Evolutionary conservation across 2,888 invertebrate genomes (phyloP).

Genomic region (Tridacna crocea): DNA sequence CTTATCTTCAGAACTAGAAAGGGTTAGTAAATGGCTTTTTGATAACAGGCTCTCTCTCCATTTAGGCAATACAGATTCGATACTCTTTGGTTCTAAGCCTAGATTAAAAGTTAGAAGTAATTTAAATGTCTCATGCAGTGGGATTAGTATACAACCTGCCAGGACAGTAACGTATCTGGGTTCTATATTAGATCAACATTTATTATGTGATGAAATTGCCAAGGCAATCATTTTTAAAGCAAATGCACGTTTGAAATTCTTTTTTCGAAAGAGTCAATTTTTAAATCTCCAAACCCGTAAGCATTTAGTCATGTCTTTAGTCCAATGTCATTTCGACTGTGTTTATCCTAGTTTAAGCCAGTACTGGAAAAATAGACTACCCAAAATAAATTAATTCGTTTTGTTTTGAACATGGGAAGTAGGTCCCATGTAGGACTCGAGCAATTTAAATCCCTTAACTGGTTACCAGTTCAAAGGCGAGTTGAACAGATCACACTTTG

Average conservation of each 20-base stretch:
- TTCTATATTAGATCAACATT: not conserved
- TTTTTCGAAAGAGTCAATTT: not conserved
- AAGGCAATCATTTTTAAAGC: not conserved
- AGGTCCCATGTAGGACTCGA: not conserved
- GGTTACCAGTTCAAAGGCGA: slow-evolving; percentile 8
- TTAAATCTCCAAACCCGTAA: not conserved
- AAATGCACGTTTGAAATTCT: not conserved
- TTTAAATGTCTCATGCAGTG: not conserved
- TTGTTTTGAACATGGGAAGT: not conserved
- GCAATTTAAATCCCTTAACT: not conserved
- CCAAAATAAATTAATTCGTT: not conserved
- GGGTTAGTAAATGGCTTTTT: not conserved
- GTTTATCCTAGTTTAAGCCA: not conserved
- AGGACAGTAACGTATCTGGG: not conserved
- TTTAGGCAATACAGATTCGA: not conserved
- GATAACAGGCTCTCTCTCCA: not conserved
- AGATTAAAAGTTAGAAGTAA: not conserved
- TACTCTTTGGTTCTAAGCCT: not conserved
- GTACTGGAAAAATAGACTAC: not conserved
- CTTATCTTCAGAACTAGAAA: not conserved
- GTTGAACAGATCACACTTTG: not conserved
- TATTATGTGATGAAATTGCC: not conserved
- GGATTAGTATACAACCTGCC: not conserved
- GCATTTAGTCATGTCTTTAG: not conserved
- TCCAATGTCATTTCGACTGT: not conserved